These are phyloP conservation scores for Watsonalla binaria DNA, from an alignment of 2,888 invertebrate genomes.

Conservation along the genomic window DNA sequence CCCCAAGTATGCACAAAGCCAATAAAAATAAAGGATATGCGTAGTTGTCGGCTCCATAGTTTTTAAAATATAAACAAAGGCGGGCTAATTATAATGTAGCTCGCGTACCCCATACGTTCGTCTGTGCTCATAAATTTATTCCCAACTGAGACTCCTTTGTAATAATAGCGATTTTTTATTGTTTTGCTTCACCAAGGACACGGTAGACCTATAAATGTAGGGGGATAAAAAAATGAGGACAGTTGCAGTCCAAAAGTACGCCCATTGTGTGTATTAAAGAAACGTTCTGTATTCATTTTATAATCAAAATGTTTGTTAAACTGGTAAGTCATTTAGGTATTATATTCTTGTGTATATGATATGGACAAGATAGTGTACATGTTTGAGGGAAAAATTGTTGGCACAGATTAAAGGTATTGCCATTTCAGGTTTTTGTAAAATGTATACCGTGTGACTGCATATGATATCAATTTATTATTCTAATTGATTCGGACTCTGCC, in stretches of 20 bases:
- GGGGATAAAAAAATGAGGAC: conserved; percentile 43
- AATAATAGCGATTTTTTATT: conserved; percentile 63
- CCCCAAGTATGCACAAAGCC: conserved; percentile 21
- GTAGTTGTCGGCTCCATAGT: conserved; percentile 30
- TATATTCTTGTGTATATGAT: not conserved
- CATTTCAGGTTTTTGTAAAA: too few species aligned
- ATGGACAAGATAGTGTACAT: not conserved
- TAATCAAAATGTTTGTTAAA: conserved; percentile 56
- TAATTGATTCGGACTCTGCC: too few species aligned
- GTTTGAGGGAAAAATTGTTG: too few species aligned
- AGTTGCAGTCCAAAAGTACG: conserved; percentile 41
- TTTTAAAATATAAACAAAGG: conserved; percentile 59
- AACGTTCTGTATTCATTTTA: conserved; percentile 7
- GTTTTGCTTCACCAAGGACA: conserved; percentile 64
- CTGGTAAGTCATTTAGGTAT: conserved; percentile 50
- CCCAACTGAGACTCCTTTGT: conserved; percentile 50
- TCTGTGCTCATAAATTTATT: conserved; percentile 64
- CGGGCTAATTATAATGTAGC: conserved; percentile 60
- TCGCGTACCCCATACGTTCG: conserved; percentile 54
- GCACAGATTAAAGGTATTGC: too few species aligned
- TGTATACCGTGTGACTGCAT: too few species aligned
- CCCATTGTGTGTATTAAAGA: conserved; percentile 25
- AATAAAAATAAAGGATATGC: conserved; percentile 33
- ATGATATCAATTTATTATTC: too few species aligned
- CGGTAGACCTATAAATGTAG: conserved; percentile 55